Percentiles rank a stretch among this genome's conserved stretches.
These are phyloP conservation scores for Chaenocephalus aceratus DNA, from an alignment of 2,113 vertebrate genomes.

Conservation along the genomic window DNA sequence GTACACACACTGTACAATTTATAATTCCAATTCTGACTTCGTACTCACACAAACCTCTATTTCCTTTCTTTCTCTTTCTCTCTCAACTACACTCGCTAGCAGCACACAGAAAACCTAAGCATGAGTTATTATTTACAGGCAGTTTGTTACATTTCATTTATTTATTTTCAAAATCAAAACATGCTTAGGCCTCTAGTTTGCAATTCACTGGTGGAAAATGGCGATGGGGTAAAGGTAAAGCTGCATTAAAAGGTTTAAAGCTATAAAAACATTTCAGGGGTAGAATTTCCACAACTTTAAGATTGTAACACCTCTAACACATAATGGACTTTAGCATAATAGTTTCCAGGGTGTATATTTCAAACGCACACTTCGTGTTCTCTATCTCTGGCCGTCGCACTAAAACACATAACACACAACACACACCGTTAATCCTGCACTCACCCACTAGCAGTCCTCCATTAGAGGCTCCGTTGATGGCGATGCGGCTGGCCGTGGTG, in stretches of 20 bases:
- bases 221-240: no score
- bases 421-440: slow-evolving; percentile 23
- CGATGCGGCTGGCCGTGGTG: slow-evolving; percentile 72
- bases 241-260: background rate
- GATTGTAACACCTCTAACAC: background rate
- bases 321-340: slow-evolving; percentile 7
- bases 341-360: slow-evolving; percentile 1
- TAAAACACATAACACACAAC: background rate
- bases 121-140: no score
- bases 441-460: slow-evolving; percentile 83
- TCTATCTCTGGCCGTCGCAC: background rate
- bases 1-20: no score
- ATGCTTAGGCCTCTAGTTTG: no score
- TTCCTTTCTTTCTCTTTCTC: no score
- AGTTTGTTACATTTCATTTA: no score
- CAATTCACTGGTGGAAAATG: no score
- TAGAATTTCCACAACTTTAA: background rate
- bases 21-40: no score
- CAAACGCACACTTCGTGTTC: background rate
- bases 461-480: slow-evolving; percentile 85
- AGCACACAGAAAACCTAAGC: no score
- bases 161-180: no score
- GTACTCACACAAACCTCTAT: no score
- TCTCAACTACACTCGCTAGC: no score
- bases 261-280: background rate